phyloP scores from a whole-genome alignment of 2,113 vertebrate genomes.

The Australoheros scitulus region DNA sequence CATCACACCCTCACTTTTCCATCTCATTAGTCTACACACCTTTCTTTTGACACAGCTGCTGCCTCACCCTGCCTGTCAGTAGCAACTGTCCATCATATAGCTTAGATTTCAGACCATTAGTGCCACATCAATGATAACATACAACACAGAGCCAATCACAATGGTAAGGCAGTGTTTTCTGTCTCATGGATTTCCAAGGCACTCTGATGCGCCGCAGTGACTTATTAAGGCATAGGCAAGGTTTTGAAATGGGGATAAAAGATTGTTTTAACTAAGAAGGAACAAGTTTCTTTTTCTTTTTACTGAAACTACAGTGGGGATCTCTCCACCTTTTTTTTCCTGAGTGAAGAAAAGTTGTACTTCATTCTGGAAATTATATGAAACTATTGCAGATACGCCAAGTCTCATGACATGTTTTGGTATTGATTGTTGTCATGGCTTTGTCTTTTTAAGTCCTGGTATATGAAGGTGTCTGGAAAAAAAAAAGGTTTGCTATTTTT shows the following conservation, averaged over 20 bases:
- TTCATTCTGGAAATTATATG: conserved; percentile 35
- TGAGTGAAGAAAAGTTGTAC: conserved; percentile 64
- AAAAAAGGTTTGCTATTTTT: not conserved
- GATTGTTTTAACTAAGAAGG: conserved; percentile 58
- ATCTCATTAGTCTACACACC: conserved; percentile 83
- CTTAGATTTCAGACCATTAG: conserved; percentile 75
- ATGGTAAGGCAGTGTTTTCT: conserved; percentile 48
- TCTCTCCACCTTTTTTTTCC: conserved; percentile 31
- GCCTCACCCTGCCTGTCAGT: conserved; percentile 75
- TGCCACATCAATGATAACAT: conserved; percentile 69
- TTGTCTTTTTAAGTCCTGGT: not conserved
- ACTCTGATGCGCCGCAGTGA: conserved; percentile 43
- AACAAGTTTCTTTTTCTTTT: conserved; percentile 38
- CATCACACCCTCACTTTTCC: conserved; percentile 77
- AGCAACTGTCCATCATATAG: conserved; percentile 74
- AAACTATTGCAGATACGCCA: conserved; percentile 9
- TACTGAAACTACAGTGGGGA: conserved; percentile 18
- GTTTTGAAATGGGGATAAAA: conserved; percentile 68
- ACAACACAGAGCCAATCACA: conserved; percentile 35
- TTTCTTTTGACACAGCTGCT: conserved; percentile 80
- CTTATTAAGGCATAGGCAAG: conserved; percentile 50
- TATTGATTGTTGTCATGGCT: conserved; percentile 1
- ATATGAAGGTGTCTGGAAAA: not conserved
- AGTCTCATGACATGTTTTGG: conserved; percentile 4
- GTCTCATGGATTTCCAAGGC: conserved; percentile 34